A percentile compares a stretch with the other conserved stretches of the same genome.
These are phyloP conservation scores for Chloroceryle amazona DNA, from an alignment of 2,797 vertebrate species.

Conservation along the genomic window DNA sequence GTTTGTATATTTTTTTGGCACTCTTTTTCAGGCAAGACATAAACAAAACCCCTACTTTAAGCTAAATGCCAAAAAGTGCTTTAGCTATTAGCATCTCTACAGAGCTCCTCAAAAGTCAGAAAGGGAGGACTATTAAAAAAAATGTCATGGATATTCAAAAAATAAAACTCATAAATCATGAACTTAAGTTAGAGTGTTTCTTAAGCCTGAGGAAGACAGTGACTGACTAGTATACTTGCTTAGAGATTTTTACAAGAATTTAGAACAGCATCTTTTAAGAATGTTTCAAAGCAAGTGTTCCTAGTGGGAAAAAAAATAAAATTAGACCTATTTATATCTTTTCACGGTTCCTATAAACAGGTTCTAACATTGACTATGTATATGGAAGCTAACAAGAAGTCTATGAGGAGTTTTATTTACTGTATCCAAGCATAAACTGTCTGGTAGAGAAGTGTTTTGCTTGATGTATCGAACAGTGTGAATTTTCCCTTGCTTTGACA, in stretches of 20 bases:
- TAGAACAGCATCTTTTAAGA: neutral
- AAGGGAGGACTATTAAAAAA: neutral
- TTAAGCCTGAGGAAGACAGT: neutral
- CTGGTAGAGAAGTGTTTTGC: neutral
- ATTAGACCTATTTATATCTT: neutral
- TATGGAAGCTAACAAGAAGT: neutral
- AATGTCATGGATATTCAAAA: neutral
- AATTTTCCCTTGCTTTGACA: conserved; percentile 42
- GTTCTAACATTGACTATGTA: neutral
- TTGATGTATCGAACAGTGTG: neutral
- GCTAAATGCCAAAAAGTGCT: neutral
- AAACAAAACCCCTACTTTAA: neutral
- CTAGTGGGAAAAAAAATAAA: neutral
- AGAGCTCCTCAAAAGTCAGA: neutral
- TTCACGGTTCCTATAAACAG: neutral
- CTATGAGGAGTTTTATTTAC: neutral
- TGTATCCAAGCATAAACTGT: neutral
- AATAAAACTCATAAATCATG: neutral
- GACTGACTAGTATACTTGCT: neutral
- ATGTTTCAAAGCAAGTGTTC: neutral
- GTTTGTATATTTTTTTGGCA: neutral
- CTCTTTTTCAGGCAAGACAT: neutral
- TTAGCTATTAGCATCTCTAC: neutral
- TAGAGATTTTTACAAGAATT: neutral
- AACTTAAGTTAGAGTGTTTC: neutral